Percentiles rank a stretch among this genome's conserved stretches.
Evolutionary conservation across 2,113 vertebrate genomes (phyloP).

Genomic region (Ellobius talpinus): DNA sequence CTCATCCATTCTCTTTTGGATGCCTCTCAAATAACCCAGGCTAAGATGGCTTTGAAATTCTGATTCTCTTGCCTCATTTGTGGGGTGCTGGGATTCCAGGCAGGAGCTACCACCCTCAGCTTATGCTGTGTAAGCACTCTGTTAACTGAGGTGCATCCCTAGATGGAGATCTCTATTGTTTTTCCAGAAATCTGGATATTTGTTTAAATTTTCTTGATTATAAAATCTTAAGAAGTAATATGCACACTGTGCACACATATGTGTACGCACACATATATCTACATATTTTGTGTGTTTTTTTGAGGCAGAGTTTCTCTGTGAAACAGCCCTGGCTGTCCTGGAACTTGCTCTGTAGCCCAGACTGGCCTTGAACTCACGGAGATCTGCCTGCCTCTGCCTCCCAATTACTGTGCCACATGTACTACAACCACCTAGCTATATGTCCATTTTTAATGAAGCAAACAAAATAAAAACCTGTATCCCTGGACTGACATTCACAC

Average conservation of each 20-base stretch:
- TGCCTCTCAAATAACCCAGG: background rate
- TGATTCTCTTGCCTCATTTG: background rate
- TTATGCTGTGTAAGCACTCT: background rate
- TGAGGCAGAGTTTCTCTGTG: no score
- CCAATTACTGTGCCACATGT: no score
- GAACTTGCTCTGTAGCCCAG: no score
- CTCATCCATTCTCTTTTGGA: background rate
- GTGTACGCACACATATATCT: no score
- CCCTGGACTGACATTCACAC: background rate
- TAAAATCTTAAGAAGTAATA: background rate
- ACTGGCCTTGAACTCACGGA: no score
- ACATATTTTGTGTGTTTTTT: no score
- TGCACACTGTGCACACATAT: background rate
- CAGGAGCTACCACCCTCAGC: background rate
- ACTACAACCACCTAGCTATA: no score
- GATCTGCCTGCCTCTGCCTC: no score
- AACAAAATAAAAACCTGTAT: background rate
- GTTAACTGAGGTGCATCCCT: background rate
- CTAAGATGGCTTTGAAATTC: background rate
- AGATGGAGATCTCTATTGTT: background rate
- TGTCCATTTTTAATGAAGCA: background rate
- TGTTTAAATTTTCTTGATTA: background rate
- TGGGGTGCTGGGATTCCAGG: background rate
- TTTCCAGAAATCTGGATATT: conserved; percentile 44
- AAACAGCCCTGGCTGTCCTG: no score